Conservation (phyloP, 2,113 vertebrate genomes). For the Noturus placidus region DNA sequence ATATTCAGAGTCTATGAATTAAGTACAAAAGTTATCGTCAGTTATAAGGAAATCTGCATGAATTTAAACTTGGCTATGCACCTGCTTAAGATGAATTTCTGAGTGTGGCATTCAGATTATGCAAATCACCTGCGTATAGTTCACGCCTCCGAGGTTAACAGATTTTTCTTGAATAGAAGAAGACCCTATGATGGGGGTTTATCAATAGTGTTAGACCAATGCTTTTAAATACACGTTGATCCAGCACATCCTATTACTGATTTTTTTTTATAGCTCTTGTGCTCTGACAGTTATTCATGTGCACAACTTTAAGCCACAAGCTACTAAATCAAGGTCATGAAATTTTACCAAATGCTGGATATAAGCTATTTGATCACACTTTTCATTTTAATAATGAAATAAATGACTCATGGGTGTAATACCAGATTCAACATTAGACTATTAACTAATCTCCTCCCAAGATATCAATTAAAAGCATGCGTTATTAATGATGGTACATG, state of each 20-base stretch:
- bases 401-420: background rate
- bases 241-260: background rate
- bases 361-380: background rate
- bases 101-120: background rate
- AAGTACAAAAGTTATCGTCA: background rate
- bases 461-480: background rate
- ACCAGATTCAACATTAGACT: background rate
- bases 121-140: background rate
- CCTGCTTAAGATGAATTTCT: background rate
- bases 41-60: background rate
- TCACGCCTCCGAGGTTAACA: background rate
- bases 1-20: no score
- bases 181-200: background rate
- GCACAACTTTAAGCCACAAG: background rate
- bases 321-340: background rate
- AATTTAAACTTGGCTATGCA: background rate
- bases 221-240: background rate
- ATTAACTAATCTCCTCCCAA: background rate
- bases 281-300: background rate
- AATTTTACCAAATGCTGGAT: background rate
- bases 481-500: background rate
- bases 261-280: background rate
- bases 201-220: background rate
- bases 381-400: background rate
- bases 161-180: background rate